Evolutionary conservation across 1,140 invertebrate species (phyloP), one percentile per base, ranked within the genome.

Genomic region (Sinella curviseta): DNA sequence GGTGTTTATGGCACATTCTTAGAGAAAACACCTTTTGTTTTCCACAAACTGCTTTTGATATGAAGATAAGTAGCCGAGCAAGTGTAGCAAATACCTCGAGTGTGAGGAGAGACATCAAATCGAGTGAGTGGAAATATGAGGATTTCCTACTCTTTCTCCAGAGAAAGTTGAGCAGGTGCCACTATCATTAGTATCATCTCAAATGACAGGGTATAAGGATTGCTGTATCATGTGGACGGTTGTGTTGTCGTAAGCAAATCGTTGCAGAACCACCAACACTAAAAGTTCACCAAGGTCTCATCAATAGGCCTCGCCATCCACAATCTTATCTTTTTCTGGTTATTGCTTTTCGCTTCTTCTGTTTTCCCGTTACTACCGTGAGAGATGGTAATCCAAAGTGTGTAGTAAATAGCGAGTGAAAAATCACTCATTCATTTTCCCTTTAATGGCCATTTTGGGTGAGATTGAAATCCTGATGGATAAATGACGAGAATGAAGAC

Each of bases 161-260:
- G 65, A 70, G 30, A 70, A 26, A 70, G 65, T 70, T 70, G 65
- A 70, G 65, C 65, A 70, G 65, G 65, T 70, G 65, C 65, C 65
- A 70, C 65, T 2, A 70, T 65, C 16, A 16, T 65, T 26, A 48
- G 8, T 12, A 12, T 48, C 39, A 48, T 48, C 39, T 48, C 39
- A 12, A 48, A 48, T 12, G 39, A 48, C 39, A 48, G 39, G 39
- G 39, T 8, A 48, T 20, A 8, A 48, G 20, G 20, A 48, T 48
- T 20, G 8, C 20, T 8, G 8, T 48, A 8, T 48, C 39, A n/a
- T n/a, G n/a, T n/a, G n/a, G n/a, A n/a, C n/a, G n/a, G 39, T 48
- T 48, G 39, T 48, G 39, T 48, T 12, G 8, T 48, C 20, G 39
- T 12, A 48, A 48, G 39, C 8, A 20, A 48, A 48, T 8, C 39